Evolutionary conservation across 1,140 invertebrate genomes (phyloP).

Genomic region (Drosophila novamexicana): DNA sequence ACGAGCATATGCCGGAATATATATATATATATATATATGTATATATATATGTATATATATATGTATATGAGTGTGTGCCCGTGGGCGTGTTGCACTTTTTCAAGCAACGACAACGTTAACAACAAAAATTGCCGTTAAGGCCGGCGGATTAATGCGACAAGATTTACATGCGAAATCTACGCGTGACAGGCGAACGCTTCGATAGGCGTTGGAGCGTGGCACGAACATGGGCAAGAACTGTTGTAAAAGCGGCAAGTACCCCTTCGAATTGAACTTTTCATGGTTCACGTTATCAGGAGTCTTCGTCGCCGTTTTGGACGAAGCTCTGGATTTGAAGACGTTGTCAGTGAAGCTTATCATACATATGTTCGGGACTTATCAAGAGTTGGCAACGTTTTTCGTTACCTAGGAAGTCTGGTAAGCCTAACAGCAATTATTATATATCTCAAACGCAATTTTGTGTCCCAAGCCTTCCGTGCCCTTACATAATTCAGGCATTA

Average conservation of each 20-base stretch:
- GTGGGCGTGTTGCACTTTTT: constrained; percentile 45
- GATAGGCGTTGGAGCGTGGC: constrained; percentile 1
- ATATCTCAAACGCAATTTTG: background rate
- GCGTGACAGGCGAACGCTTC: background rate
- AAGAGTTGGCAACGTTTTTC: no score
- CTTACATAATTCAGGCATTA: no score
- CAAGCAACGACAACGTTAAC: constrained; percentile 43
- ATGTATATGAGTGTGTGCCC: constrained; percentile 3
- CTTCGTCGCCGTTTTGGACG: background rate
- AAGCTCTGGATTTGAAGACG: background rate
- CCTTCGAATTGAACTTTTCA: background rate
- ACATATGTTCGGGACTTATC: background rate
- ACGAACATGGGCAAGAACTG: constrained; percentile 38
- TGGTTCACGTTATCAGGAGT: background rate
- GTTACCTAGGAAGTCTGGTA: background rate
- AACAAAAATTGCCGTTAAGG: constrained; percentile 54
- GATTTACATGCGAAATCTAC: constrained; percentile 70
- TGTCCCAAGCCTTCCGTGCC: no score
- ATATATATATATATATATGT: background rate
- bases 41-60: background rate
- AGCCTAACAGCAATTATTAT: background rate
- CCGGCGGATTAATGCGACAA: constrained; percentile 65
- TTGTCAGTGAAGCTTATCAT: background rate
- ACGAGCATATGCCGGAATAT: constrained; percentile 33
- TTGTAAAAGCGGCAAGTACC: background rate